phyloP scores from a whole-genome alignment of 2,797 vertebrate genomes.

The Diglossa cyanea region DNA sequence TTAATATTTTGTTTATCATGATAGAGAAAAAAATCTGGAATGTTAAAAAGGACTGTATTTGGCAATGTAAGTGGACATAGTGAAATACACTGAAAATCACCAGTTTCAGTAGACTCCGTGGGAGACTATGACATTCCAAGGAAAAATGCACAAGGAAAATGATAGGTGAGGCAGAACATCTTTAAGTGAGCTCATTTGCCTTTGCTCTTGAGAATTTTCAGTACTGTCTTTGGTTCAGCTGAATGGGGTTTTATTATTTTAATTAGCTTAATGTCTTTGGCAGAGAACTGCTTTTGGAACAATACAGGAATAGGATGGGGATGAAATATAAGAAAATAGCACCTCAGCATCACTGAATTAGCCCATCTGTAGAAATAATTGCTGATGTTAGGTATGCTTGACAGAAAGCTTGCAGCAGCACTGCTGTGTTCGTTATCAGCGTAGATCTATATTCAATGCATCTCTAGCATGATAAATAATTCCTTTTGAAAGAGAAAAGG shows the following conservation, averaged over 20 bases:
- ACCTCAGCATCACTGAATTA: background rate
- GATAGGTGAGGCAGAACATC: background rate
- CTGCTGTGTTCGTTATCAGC: background rate
- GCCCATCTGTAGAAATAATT: slow-evolving; percentile 11
- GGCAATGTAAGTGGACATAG: background rate
- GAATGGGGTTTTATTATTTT: slow-evolving; percentile 49
- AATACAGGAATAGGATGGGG: background rate
- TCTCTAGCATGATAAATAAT: slow-evolving; percentile 13
- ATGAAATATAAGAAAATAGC: background rate
- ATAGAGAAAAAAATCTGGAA: background rate
- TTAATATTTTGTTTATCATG: background rate
- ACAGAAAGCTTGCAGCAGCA: background rate
- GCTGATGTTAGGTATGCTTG: background rate
- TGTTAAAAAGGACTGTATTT: background rate
- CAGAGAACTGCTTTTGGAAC: slow-evolving; percentile 12
- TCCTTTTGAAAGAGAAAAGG: background rate
- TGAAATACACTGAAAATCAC: background rate
- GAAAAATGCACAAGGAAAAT: background rate
- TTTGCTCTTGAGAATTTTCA: slow-evolving; percentile 15
- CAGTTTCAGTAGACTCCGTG: background rate
- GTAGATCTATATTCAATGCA: background rate
- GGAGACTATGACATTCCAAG: background rate
- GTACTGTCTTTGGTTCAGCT: slow-evolving; percentile 17
- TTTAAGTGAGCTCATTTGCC: background rate
- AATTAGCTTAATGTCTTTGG: slow-evolving; percentile 47